Conservation (phyloP, 2,113 vertebrate species). For the Peromyscus polionotus region DNA sequence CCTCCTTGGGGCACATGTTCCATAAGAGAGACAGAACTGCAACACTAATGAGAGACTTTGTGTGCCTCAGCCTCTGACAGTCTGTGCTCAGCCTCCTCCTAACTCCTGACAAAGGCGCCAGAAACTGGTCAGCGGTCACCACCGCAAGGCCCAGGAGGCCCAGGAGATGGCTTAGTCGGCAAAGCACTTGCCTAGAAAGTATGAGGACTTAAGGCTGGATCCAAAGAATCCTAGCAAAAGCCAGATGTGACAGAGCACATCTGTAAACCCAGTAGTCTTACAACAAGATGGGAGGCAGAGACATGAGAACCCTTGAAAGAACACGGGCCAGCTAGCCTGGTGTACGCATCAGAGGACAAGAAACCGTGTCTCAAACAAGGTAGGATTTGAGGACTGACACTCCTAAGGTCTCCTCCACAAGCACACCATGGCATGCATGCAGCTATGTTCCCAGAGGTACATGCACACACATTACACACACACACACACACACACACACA, state of each 20-base stretch:
- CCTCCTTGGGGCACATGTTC: conserved; percentile 48
- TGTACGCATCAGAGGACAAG: not conserved
- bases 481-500: not conserved
- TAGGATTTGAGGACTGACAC: not conserved
- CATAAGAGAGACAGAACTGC: conserved; percentile 63
- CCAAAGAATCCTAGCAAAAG: not conserved
- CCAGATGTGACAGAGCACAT: not conserved
- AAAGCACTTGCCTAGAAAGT: not conserved
- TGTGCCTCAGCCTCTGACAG: not conserved
- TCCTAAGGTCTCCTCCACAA: not conserved
- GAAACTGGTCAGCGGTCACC: not conserved
- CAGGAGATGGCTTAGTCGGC: not conserved
- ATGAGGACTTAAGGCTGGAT: not conserved
- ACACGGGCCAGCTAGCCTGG: not conserved
- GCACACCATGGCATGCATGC: not conserved
- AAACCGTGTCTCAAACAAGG: not conserved
- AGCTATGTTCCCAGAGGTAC: not conserved
- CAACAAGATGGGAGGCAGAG: not conserved
- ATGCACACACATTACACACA: not conserved
- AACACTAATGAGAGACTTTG: conserved; percentile 61
- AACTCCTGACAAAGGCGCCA: not conserved
- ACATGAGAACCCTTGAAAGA: too few species aligned
- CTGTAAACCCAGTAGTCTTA: not conserved
- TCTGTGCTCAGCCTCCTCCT: not conserved
- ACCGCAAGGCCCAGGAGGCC: not conserved